Percentiles rank a stretch among this genome's conserved stretches.
Conservation (phyloP, 37 sponge, comb jelly and placozoan genomes). For the Oopsacas minuta region DNA sequence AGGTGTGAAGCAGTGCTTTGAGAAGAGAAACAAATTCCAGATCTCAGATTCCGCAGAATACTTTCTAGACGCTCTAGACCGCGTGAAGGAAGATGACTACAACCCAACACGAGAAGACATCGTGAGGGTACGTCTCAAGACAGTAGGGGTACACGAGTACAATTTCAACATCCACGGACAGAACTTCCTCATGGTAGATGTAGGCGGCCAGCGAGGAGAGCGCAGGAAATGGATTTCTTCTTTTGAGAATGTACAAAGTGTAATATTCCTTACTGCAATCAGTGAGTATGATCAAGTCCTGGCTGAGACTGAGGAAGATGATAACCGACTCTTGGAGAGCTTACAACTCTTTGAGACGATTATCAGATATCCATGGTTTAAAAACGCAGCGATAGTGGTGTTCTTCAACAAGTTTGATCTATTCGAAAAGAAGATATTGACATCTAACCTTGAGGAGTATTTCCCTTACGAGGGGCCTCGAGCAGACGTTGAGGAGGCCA, state of each 20-base stretch:
- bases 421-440: slow-evolving; percentile 72
- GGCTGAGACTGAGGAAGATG: neutral
- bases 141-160: slow-evolving; percentile 87
- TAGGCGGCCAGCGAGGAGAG: slow-evolving; percentile 97
- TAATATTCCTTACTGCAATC: neutral
- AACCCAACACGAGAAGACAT: slow-evolving; percentile 75
- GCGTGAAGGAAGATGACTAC: slow-evolving; percentile 43
- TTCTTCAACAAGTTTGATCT: slow-evolving; percentile 96
- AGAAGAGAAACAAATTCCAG: slow-evolving; percentile 77
- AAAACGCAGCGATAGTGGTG: slow-evolving; percentile 66
- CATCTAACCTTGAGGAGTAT: slow-evolving; percentile 73
- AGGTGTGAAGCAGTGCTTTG: slow-evolving; percentile 67
- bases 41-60: slow-evolving; percentile 91
- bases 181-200: slow-evolving; percentile 75
- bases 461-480: slow-evolving; percentile 35
- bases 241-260: slow-evolving; percentile 82
- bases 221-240: slow-evolving; percentile 95
- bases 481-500: neutral
- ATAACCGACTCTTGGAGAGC: slow-evolving; percentile 86
- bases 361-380: slow-evolving; percentile 79
- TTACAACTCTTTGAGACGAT: slow-evolving; percentile 75
- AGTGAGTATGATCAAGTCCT: neutral
- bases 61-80: slow-evolving; percentile 78
- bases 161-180: slow-evolving; percentile 55
- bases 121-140: slow-evolving; percentile 74